Evolutionary conservation across 2,888 invertebrate genomes (phyloP), one percentile per base, ranked within the genome.

Genomic region (Pristionchus entomophagus): DNA sequence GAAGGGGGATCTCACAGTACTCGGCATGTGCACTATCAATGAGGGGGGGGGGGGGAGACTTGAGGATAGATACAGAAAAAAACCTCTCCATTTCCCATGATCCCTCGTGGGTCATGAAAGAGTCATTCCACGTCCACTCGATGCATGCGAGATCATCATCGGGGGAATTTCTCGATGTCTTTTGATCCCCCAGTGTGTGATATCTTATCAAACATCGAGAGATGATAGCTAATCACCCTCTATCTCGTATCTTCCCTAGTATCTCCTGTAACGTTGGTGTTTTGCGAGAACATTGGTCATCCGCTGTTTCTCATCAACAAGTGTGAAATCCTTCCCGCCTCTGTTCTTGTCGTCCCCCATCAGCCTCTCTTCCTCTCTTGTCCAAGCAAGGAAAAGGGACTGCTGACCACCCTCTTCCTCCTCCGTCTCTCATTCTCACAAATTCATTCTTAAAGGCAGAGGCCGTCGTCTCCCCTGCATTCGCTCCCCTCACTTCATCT

Each of bases 401-500:
- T 73, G 73, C 38, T 38, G 26, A 10, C 41, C 73, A 41, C 41
- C 14, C 35, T 32, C 65, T 35, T 19, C 12, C n/a, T 19, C 19
- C 73, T 73, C 56, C 38, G 38, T 12, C 14, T 41, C 19, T 26
- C 73, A 32, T 17, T 73, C 73, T 73, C 73, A 45, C 45, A 26
- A 73, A 73, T 73, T 73, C 73, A 41, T 73, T 45, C 41, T n/a
- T 41, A 41, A 41, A 45, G 45, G 35, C 32, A n/a, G 32, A 65
- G 56, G 29, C 73, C 73, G 73, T 73, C 73, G 12, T 56, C 56
- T 56, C 26, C 73, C 73, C 38, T 73, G n/a, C 73, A 38, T 73
- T 73, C 65, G 35, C 73, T 73, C 73, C 45, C n/a, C n/a, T n/a
- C 73, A 73, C n/a, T 73, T 73, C 73, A 73, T 73, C 73, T 41